Conservation (phyloP, 2,113 vertebrate genomes). For the Pungitius pungitius region DNA sequence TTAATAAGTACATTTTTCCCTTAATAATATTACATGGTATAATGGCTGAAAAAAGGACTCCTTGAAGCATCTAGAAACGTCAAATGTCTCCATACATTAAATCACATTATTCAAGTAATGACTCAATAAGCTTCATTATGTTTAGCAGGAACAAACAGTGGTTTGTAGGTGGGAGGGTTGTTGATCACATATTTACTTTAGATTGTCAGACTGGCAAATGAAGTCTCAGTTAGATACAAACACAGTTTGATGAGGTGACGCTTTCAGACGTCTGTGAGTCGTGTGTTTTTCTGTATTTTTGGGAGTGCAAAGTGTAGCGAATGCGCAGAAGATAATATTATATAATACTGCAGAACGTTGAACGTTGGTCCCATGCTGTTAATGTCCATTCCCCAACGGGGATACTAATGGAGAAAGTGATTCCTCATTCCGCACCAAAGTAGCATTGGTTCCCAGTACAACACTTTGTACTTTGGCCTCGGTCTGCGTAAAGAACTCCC, state of each 20-base stretch:
- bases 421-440: slow-evolving; percentile 9
- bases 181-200: slow-evolving; percentile 33
- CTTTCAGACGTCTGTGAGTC: neutral
- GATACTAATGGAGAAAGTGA: neutral
- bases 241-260: slow-evolving; percentile 14
- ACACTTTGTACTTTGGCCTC: neutral
- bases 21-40: too few species aligned
- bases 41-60: too few species aligned
- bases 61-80: slow-evolving; percentile 10
- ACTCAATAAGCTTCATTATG: slow-evolving; percentile 59
- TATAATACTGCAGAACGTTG: neutral
- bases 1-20: neutral
- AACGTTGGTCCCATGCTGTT: neutral
- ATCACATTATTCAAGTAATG: slow-evolving; percentile 53
- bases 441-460: slow-evolving; percentile 6
- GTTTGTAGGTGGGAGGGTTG: slow-evolving; percentile 35
- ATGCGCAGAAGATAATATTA: neutral
- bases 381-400: neutral
- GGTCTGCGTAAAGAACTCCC: neutral
- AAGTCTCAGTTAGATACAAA: slow-evolving; percentile 21
- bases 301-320: neutral
- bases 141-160: slow-evolving; percentile 37
- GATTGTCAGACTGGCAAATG: slow-evolving; percentile 26
- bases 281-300: neutral
- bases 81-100: slow-evolving; percentile 26